Base-by-base conservation (phyloP, 2,888 invertebrate genomes). In the Oeneis ivallda region DNA sequence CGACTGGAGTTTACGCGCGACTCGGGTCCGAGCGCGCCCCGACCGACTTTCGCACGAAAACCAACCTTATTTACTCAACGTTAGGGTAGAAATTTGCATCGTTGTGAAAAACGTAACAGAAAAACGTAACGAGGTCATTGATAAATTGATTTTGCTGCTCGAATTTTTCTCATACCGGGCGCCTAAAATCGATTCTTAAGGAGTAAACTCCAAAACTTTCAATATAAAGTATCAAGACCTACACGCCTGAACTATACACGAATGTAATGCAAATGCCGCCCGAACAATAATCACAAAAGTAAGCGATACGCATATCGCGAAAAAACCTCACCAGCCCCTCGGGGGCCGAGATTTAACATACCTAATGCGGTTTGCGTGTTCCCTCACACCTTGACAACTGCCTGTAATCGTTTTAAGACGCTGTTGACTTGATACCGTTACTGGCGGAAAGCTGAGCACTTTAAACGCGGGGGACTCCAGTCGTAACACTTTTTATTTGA, bases 281-380 rank as follows among this genome's bases (percentile, higher is more conserved):
- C 83, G 85, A 79, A 85, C 89, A 91, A 90, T 89, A 90, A 91
- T 91, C 89, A 82, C 81, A 80, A 87, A 88, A 87, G 90, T 89
- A 89, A 91, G 88, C 85, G 91, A 90, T 91, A 91, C 89, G 89
- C 85, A 89, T 89, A 85, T 81, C 85, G 78, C 81, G 76, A 78
- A 83, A 84, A 83, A 81, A 77, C 77, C 76, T 75, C 75, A 70
- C 65, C 75, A 73, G 66, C 79, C 79, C 83, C 83, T 79, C 72
- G 75, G 75, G 85, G 84, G 79, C 80, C 77, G 79, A 77, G 87
- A 86, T 89, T 91, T 91, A 90, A 89, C 91, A 90, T 90, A 89
- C 80, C 88, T 91, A 91, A 91, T 91, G 91, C 90, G 90, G 84
- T 91, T 91, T 91, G 83, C 91, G 89, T 91, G 91, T 91, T 79